These are phyloP conservation scores for Urocitellus parryii DNA, from an alignment of 2,113 vertebrate genomes.

Conservation along the genomic window DNA sequence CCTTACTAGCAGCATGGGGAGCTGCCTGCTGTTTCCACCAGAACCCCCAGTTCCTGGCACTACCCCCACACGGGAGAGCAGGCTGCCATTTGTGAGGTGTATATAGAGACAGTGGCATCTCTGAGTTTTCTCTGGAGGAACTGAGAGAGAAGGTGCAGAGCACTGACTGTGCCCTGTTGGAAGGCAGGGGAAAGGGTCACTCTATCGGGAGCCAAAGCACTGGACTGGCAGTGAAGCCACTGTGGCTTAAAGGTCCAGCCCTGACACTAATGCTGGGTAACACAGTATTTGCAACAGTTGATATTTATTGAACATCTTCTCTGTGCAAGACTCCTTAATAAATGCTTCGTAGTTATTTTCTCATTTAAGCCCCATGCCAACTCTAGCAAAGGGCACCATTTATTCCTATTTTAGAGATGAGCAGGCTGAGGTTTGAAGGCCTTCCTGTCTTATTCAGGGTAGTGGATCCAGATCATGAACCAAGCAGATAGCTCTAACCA, in stretches of 20 bases:
- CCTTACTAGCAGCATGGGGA: not conserved
- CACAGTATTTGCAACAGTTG: not conserved
- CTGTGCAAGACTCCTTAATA: not conserved
- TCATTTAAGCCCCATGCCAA: not conserved
- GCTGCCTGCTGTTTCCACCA: too few species aligned
- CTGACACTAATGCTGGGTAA: not conserved
- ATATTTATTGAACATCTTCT: not conserved
- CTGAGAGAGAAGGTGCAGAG: not conserved
- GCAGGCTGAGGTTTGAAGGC: not conserved
- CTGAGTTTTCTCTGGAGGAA: not conserved
- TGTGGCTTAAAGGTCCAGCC: not conserved
- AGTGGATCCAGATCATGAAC: not conserved
- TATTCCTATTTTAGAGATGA: not conserved
- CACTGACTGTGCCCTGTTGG: not conserved
- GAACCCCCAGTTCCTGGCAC: not conserved
- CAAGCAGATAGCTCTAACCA: not conserved
- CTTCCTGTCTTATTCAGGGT: not conserved
- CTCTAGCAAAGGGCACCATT: not conserved
- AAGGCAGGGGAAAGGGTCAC: not conserved
- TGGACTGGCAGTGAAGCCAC: not conserved
- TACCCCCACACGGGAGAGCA: too few species aligned
- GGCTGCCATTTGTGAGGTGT: not conserved
- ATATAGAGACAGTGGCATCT: not conserved
- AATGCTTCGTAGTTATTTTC: not conserved
- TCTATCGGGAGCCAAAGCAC: not conserved